Conservation (phyloP, 2,113 vertebrate genomes). For the Copsychus sechellarum region DNA sequence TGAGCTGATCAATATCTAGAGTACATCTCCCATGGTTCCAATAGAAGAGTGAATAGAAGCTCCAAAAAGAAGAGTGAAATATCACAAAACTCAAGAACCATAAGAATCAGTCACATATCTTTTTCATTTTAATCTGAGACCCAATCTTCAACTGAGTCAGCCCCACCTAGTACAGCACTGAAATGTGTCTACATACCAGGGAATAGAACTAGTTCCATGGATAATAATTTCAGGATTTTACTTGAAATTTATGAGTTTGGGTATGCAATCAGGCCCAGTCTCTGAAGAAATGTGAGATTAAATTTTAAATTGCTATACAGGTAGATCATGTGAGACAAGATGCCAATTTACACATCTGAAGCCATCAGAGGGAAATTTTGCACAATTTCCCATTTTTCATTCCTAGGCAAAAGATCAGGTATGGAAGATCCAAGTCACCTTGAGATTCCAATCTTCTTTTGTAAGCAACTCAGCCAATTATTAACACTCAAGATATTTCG, state of each 20-base stretch:
- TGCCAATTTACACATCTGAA: neutral
- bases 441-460: neutral
- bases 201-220: neutral
- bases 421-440: neutral
- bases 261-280: neutral
- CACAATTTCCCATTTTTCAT: neutral
- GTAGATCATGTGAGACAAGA: neutral
- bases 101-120: fast-evolving
- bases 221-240: neutral
- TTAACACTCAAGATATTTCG: neutral
- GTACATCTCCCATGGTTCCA: neutral
- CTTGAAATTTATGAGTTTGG: neutral
- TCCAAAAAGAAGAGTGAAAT: neutral
- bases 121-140: neutral
- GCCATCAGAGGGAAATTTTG: neutral
- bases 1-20: neutral
- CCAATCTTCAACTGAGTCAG: neutral
- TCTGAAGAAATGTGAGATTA: neutral
- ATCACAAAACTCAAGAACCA: neutral
- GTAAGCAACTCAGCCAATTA: neutral
- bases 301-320: neutral
- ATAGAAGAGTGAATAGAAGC: neutral
- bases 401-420: neutral
- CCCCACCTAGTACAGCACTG: neutral
- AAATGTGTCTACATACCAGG: neutral